Conservation (phyloP, 2,113 vertebrate genomes). For the Oxygymnocypris stewartii region DNA sequence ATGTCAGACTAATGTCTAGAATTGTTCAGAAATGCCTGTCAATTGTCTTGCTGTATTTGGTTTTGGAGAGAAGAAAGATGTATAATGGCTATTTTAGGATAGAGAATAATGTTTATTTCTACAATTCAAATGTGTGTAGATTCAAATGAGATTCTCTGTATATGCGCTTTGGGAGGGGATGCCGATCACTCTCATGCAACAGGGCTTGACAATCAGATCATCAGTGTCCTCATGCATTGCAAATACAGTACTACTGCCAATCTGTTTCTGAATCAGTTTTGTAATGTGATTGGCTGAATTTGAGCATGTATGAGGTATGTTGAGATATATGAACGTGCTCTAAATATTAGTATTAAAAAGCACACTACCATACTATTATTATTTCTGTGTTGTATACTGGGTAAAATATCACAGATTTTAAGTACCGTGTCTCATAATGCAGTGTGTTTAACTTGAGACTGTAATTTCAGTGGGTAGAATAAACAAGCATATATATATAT, state of each 20-base stretch:
- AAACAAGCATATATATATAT: too few relatives aligned
- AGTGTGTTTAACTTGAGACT: too few relatives aligned
- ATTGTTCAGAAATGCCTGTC: not conserved
- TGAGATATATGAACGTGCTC: not conserved
- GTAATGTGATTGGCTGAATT: not conserved
- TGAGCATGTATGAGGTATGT: not conserved
- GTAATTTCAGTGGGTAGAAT: too few relatives aligned
- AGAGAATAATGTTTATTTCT: constrained; percentile 24
- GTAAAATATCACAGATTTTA: too few relatives aligned
- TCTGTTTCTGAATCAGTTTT: not conserved
- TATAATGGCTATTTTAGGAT: not conserved
- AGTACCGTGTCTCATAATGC: too few relatives aligned
- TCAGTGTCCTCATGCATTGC: not conserved
- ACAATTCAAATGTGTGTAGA: constrained; percentile 17
- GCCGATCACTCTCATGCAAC: constrained; percentile 14
- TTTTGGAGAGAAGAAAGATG: not conserved
- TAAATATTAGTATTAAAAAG: too few relatives aligned
- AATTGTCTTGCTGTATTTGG: not conserved
- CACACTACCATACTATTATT: too few relatives aligned
- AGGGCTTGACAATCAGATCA: constrained; percentile 36
- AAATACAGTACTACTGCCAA: not conserved
- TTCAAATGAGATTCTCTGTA: not conserved
- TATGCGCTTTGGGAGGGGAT: not conserved
- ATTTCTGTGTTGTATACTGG: too few relatives aligned
- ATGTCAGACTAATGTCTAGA: not conserved